Evolutionary conservation across 2,113 vertebrate species (phyloP), one percentile per base, ranked within the genome.

Genomic region (Pimephales promelas): DNA sequence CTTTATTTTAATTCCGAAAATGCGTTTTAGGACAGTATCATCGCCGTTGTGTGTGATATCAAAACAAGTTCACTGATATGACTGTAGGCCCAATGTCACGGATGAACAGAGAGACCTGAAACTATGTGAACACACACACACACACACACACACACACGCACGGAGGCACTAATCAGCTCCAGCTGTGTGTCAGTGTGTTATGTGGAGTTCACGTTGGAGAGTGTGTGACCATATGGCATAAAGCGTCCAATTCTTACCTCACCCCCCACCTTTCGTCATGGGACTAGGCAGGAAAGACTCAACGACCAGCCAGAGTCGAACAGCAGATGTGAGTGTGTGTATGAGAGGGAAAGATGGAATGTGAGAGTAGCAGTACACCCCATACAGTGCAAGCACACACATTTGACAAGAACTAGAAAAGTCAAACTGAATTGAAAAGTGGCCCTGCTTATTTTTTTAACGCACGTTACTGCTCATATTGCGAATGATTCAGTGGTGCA

Each of bases 181-280:
- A 93, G 92, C 90, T 92, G 93, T 92, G 88, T 92, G 90, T 91
- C 90, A 83, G 87, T 90, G 90, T 87, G 87, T 91, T 92, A 91
- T 91, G 90, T 92, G 90, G 88, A 82, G 87, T 87, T 83, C 90
- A 87, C 90, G 88, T 93, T 90, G 91, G 83, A 84, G 87, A 89
- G 89, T 87, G 86, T 89, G 87, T 89, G 87, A 87, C 92, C 92
- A 91, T 89, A 92, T 92, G 92, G 90, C 87, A 90, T 86, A 85
- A 88, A 75, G 56, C 82, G 84, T 91, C 89, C 91, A 92, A 87
- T 87, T 91, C 89, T 92, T 90, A 91, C 92, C 91, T 92, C 90
- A 92, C 90, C 88, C 92, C 90, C 88, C 92, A 87, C 76, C 78
- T 86, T 87, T 79, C 88, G 81, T 86, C 71, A 66, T 84, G 90